Evolutionary conservation across 2,797 vertebrate species (phyloP), one percentile per base, ranked within the genome.

Genomic region (Synanceia verrucosa): DNA sequence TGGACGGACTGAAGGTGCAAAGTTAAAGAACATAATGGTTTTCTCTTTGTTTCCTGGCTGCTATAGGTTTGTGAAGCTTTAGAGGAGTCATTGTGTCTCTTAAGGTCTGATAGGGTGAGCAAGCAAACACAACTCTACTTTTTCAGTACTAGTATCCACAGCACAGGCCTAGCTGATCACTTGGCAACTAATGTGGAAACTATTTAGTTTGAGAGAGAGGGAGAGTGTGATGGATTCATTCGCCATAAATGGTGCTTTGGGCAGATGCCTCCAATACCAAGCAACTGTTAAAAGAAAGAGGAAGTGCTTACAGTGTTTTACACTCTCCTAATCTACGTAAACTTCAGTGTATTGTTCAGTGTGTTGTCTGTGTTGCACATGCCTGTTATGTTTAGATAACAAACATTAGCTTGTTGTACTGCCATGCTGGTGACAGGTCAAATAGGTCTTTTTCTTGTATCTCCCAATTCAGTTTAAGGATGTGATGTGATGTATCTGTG

Each of bases 151-250:
- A 8, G 47, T 41, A 31, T 57, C 63, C 69, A 65, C 52, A 23
- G 53, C 64, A 29, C 62, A 57, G 65, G 56, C 72, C 61, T 36
- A 65, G 50, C 78, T 53, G 73, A 87, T 90, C 85, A 70, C 78
- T 70, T 69, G 76, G 78, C 67, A 79, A 78, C 84, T 87, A 84
- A 88, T 82, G 82, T 89, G 89, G 85, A 91, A 90, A 89, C 55
- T 90, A 90, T 91, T 86, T 52, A 75, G 78, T 78, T 65, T 41
- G 68, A 77, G 82, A 60, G 74, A 39, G 28, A 26, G 74, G 55
- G 66, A 73, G 75, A 29, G 69, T 14, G 39, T 36, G 64, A 78
- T 61, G 29, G 72, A 79, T 79, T 86, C 50, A 56, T 70, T 80
- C 16, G 1, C 87, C 88, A 86, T 90, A 88, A 82, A 88, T 84